A percentile compares a stretch with the other conserved stretches of the same genome.
phyloP scores from a whole-genome alignment of 2,888 invertebrate genomes.

The Cosmia pyralina region DNA sequence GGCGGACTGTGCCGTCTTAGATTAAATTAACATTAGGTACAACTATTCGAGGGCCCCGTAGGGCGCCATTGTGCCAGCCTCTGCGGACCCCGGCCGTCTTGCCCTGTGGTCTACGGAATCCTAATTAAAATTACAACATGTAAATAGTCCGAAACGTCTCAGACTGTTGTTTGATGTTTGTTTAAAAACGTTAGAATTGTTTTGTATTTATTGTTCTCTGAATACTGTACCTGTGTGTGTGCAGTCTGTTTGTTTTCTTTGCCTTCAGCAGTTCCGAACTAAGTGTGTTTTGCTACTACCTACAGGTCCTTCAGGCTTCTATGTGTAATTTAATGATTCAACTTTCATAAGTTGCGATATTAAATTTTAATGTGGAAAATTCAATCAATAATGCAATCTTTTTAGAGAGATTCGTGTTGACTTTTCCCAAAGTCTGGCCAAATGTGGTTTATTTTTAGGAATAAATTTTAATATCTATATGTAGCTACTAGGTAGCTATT shows the following conservation, averaged over 20 bases:
- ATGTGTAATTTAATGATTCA: no score
- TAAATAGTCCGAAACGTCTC: slow-evolving; percentile 83
- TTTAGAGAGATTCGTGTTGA: no score
- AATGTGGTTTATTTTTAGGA: no score
- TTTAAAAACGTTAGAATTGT: slow-evolving; percentile 73
- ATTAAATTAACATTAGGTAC: slow-evolving; percentile 90
- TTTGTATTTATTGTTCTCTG: slow-evolving; percentile 57
- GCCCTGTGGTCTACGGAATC: slow-evolving; percentile 82
- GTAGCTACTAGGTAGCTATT: no score
- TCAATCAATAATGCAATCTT: no score
- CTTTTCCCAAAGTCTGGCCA: no score
- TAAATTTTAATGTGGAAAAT: no score
- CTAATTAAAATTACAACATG: slow-evolving; percentile 90
- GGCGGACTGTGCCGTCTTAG: slow-evolving; percentile 84
- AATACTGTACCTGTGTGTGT: slow-evolving; percentile 30
- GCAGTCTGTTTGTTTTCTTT: slow-evolving; percentile 42
- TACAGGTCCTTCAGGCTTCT: slow-evolving; percentile 10
- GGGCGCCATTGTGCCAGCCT: slow-evolving; percentile 73
- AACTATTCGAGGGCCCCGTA: slow-evolving; percentile 79
- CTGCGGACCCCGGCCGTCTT: slow-evolving; percentile 68
- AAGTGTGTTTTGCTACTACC: slow-evolving; percentile 27
- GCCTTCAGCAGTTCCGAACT: slow-evolving; percentile 20
- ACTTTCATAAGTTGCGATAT: no score
- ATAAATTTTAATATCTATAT: no score
- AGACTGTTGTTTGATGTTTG: slow-evolving; percentile 77